phyloP scores from a whole-genome alignment of 2,888 invertebrate genomes.

The Myathropa florea region DNA sequence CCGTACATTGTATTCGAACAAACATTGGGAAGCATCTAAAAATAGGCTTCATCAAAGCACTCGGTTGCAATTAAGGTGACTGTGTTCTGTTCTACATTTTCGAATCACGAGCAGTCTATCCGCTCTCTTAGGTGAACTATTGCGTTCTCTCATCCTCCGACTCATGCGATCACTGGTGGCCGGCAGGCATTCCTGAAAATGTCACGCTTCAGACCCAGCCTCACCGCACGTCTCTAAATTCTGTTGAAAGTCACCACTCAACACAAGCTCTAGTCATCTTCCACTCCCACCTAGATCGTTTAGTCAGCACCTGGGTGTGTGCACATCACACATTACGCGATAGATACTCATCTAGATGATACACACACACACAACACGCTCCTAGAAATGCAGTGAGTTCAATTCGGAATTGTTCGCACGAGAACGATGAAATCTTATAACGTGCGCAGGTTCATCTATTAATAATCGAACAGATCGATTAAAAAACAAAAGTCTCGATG shows the following conservation, averaged over 20 bases:
- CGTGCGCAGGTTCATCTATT: conserved; percentile 33
- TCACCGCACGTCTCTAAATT: not conserved
- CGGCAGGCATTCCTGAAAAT: not conserved
- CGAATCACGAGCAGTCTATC: not conserved
- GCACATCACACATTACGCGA: not conserved
- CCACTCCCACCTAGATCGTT: not conserved
- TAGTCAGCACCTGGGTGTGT: not conserved
- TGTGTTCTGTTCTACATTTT: not conserved
- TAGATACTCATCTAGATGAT: not conserved
- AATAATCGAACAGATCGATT: conserved; percentile 38
- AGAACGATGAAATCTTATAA: conserved; percentile 13
- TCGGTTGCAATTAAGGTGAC: not conserved
- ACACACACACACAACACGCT: not conserved
- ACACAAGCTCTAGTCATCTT: not conserved
- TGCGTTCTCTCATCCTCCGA: not conserved
- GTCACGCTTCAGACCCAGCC: not conserved
- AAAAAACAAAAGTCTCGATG: conserved; percentile 11
- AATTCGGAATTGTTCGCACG: too few relatives aligned
- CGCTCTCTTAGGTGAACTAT: not conserved
- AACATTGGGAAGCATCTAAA: not conserved
- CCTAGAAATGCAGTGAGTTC: too few relatives aligned
- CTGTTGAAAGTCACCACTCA: not conserved
- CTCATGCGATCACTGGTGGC: not conserved
- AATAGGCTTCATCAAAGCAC: not conserved
- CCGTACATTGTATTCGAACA: not conserved